phyloP scores from a whole-genome alignment of 35 echinoderm and acorn worm genomes.

The Acanthaster planci region DNA sequence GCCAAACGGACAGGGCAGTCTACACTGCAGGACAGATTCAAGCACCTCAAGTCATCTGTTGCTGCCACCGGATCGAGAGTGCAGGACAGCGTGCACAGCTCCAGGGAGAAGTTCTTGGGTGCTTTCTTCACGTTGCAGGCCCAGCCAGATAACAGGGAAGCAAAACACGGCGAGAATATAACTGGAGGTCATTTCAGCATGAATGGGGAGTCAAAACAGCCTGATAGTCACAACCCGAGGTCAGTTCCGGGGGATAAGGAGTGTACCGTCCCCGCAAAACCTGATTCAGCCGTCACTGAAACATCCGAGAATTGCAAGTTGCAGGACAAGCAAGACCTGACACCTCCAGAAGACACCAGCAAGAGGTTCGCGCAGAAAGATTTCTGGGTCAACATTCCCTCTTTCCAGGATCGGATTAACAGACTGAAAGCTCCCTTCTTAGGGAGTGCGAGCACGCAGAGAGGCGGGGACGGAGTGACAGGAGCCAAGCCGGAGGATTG shows the following conservation, averaged over 20 bases:
- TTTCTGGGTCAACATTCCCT: conserved; percentile 18
- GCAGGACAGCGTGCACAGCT: not conserved
- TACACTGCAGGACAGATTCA: not conserved
- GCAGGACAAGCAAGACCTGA: too few relatives aligned
- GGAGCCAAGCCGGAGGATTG: not conserved
- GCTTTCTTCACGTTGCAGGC: not conserved
- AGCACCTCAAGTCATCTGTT: not conserved
- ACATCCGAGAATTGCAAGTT: too few relatives aligned
- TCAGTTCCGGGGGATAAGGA: not conserved
- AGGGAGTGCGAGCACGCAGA: not conserved
- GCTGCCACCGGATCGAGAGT: not conserved
- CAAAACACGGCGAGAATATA: not conserved
- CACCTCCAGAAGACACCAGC: too few relatives aligned
- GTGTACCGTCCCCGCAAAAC: too few relatives aligned
- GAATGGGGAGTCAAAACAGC: not conserved
- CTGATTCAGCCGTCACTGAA: too few relatives aligned
- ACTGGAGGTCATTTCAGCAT: not conserved
- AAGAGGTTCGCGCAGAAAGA: not conserved
- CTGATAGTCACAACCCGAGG: not conserved
- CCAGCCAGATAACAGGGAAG: not conserved
- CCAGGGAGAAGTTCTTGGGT: not conserved
- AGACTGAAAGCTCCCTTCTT: not conserved
- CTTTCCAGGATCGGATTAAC: conserved; percentile 3
- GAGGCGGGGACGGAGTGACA: not conserved
- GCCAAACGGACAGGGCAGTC: not conserved